Conservation (phyloP, 2,888 invertebrate genomes). For the Volucella inanis region DNA sequence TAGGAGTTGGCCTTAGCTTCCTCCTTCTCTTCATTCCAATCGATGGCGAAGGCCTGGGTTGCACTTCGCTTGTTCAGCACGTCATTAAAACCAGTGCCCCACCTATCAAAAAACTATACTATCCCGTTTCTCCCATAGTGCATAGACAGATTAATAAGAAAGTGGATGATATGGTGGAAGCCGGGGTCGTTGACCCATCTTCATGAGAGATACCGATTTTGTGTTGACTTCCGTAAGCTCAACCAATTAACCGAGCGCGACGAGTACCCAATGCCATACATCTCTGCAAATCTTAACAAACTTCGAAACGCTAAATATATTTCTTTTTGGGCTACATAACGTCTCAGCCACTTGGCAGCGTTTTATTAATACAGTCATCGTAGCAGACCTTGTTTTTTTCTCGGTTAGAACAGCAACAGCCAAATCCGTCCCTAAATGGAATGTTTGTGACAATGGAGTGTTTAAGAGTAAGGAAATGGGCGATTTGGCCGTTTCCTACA, state of each 20-base stretch:
- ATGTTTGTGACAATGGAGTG: conserved; percentile 27
- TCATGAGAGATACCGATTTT: too few species aligned
- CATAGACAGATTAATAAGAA: conserved; percentile 73
- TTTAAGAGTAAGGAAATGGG: conserved; percentile 17
- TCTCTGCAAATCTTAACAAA: conserved; percentile 14
- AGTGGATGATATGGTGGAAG: conserved; percentile 72
- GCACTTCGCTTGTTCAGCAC: conserved; percentile 30
- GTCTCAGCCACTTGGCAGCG: conserved; percentile 54
- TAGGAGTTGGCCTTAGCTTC: too few species aligned
- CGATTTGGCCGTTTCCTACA: background rate
- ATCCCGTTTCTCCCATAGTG: conserved; percentile 75
- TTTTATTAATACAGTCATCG: conserved; percentile 39
- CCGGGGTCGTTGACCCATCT: conserved; percentile 75
- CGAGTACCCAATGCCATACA: conserved; percentile 2
- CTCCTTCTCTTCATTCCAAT: too few species aligned
- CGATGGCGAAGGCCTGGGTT: background rate
- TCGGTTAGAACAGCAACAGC: conserved; percentile 49
- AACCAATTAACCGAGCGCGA: conserved; percentile 29
- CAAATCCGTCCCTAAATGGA: conserved; percentile 1
- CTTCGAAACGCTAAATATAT: conserved; percentile 23
- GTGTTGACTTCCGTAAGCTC: conserved; percentile 74
- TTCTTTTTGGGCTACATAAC: conserved; percentile 32
- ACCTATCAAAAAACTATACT: conserved; percentile 72
- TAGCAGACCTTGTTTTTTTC: conserved; percentile 41
- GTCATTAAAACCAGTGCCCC: conserved; percentile 40